Evolutionary conservation across 2,113 vertebrate species (phyloP).

Genomic region (Oenanthe melanoleuca): DNA sequence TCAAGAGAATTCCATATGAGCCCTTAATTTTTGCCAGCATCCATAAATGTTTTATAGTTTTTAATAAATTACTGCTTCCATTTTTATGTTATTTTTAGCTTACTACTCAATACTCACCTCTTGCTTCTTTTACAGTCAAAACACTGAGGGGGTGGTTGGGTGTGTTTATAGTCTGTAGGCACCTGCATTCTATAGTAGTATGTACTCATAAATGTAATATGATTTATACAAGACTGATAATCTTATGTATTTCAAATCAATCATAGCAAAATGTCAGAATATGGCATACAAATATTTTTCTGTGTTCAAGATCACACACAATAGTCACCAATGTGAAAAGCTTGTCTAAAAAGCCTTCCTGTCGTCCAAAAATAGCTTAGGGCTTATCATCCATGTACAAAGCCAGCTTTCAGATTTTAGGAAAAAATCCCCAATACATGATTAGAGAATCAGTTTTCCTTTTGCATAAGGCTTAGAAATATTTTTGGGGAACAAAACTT

Average conservation of each 20-base stretch:
- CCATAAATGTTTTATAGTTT: neutral
- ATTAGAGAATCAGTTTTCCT: neutral
- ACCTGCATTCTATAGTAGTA: neutral
- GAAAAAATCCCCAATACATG: neutral
- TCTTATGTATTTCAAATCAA: neutral
- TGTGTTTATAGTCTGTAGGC: neutral
- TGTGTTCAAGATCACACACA: neutral
- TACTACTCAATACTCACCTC: neutral
- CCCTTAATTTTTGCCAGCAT: neutral
- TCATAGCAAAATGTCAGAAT: neutral
- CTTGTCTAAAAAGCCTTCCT: neutral
- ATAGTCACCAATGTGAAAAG: neutral
- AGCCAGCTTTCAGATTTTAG: neutral
- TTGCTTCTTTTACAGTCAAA: neutral
- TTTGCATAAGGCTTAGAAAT: neutral
- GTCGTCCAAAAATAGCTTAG: neutral
- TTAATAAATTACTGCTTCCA: neutral
- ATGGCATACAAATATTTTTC: neutral
- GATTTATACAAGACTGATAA: neutral
- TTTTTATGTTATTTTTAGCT: neutral
- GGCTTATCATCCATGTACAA: neutral
- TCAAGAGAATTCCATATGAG: neutral
- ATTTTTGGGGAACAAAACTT: neutral
- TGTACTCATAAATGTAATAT: neutral
- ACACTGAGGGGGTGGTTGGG: fast-evolving